Base-by-base conservation (phyloP, 1,140 invertebrate genomes). In the Lordiphosa stackelbergi region DNA sequence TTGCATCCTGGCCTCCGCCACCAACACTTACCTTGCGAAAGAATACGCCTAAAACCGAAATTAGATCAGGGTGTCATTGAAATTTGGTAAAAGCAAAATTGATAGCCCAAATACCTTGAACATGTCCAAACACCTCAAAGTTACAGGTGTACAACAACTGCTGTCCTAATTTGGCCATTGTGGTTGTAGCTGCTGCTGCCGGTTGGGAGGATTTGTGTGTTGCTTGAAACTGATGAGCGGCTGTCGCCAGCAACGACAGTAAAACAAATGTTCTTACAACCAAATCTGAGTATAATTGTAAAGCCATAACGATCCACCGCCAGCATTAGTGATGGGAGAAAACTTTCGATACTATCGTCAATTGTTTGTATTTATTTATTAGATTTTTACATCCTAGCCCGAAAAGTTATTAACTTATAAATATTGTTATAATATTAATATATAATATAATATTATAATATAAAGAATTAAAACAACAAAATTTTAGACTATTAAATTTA, bases 81-180 rank as follows among this genome's bases (percentile, higher is more conserved):
- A 38, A 13, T 40, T 42, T 12, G n/a, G 35, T 10, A 8, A 13
- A 36, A 53, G 31, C 7, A 38, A 49, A 36, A 49, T 36, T 11
- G 22, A 37, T n/a, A 49, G 16, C 6, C 36, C 3, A 43, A 10
- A 16, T 85, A 63, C 90, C 90, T 87, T 91, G 91, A 2, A 91
- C 91, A 69, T 88, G 89, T 9, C 91, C 90, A 53, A 89, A 91
- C 2, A 91, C 88, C 72, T 91, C 90, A 57, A 91, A 91, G 60
- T 90, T 88, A 36, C 60, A 68, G 7, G 66, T 36, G 31, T n/a
- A n/a, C n/a, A 52, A 83, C 31, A 73, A 12, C 11, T 51, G 47
- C 11, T 42, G 11, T 10, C 7, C 48, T n/a, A 40, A 24, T 45
- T 38, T 7, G 9, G 40, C 34, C 71, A 73, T 70, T 19, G 35